Conservation (phyloP, 2,113 vertebrate species). For the Oncorhynchus keta region DNA sequence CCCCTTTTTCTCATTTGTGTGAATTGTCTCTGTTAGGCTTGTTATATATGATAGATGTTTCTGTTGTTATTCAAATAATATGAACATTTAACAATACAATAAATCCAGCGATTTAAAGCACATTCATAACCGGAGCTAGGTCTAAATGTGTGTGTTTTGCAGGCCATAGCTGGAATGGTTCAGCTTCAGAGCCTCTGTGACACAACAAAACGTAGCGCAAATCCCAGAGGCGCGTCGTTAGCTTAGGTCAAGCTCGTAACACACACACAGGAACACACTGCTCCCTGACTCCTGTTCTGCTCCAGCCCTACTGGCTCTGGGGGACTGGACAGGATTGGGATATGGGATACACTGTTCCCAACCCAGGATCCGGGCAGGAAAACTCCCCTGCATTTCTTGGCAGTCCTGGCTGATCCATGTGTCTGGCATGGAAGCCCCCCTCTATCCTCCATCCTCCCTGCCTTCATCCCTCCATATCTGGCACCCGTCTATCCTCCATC, state of each 20-base stretch:
- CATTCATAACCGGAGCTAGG: not conserved
- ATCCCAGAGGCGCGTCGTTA: constrained; percentile 46
- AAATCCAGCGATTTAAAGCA: not conserved
- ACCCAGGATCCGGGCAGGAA: constrained; percentile 60
- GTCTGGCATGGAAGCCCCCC: constrained; percentile 40
- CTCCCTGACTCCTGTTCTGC: not conserved
- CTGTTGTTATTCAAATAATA: constrained; percentile 7
- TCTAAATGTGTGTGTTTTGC: not conserved
- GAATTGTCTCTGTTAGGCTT: constrained; percentile 8
- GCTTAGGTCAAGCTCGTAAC: not conserved
- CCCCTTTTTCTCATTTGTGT: constrained; percentile 27
- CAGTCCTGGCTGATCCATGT: constrained; percentile 36
- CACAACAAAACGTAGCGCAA: constrained; percentile 37
- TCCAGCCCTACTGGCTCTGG: constrained; percentile 11
- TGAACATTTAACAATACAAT: not conserved
- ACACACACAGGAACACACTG: constrained; percentile 45
- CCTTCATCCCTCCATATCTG: too few relatives aligned
- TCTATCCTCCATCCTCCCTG: not conserved
- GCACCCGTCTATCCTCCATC: too few relatives aligned
- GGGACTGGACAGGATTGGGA: constrained; percentile 46
- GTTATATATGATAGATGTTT: constrained; percentile 15
- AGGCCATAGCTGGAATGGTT: not conserved
- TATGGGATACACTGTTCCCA: constrained; percentile 66
- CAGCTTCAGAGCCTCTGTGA: not conserved
- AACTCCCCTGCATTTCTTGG: constrained; percentile 76